Evolutionary conservation across 53 echinoderm and acorn worm genomes (phyloP), one percentile per base, ranked within the genome.

Genomic region (Crossaster papposus): DNA sequence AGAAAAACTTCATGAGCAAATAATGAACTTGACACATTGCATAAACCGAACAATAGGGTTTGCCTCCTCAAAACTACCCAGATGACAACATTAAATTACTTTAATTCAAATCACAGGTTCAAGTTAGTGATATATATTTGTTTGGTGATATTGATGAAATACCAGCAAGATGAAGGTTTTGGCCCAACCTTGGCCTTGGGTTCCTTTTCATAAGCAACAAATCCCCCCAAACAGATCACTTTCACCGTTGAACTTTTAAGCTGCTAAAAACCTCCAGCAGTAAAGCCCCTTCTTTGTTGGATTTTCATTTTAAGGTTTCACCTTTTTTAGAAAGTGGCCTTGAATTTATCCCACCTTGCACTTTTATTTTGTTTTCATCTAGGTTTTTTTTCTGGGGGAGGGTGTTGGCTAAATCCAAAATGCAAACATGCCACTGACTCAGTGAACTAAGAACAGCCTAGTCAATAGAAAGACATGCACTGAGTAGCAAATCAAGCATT

Each of bases 351-450:
- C 30, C 55, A 31, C 54, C 31, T 55, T 55, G 54, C 30, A 55
- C 58, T 80, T 54, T 54, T 80, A 32, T 80, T 80, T 55, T 30
- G 32, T 23, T 78, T 51, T 24, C 13, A 51, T 78, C 78, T 78
- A 51, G 2, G 18, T 34, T 74, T 1, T 71, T 71, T 71, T 62
- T 62, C 28, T 36, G 18, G 74, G 33, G 50, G 50, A 51, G 51
- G 78, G 80, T 30, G 80, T 30, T 54, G 34, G 28, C 51, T 20
- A 75, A 87, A 87, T 87, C 77, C 76, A 30, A 30, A 62, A 18
- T n/a, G 87, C 58, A 87, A 87, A 87, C 77, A 87, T 62, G 64
- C 87, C 87, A 76, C 29, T 55, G 24, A 51, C 29, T 11, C 79
- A 79, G 79, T 2, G 75, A 50, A 24, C 79, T 52, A 29, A 26